A percentile compares a stretch with the other conserved stretches of the same genome.
Conservation (phyloP, 2,888 invertebrate genomes). For the Heliconius hortense region DNA sequence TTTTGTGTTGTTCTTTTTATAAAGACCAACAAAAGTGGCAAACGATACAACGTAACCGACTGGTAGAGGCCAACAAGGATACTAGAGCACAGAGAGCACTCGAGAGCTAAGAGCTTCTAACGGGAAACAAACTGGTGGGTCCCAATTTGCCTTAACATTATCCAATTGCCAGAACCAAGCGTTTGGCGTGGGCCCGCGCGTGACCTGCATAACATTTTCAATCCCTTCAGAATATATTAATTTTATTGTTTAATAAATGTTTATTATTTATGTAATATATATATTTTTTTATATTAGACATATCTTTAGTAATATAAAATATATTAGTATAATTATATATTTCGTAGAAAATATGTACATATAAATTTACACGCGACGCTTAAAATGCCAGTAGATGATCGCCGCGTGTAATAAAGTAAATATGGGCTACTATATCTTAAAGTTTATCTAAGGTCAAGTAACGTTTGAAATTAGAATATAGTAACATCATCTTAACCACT, state of each 20-base stretch:
- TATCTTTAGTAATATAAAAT: neutral
- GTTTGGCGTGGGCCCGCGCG: conserved; percentile 80
- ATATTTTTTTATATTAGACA: neutral
- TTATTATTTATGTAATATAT: neutral
- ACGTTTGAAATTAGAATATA: conserved; percentile 66
- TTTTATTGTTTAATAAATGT: conserved; percentile 28
- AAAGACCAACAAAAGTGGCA: conserved; percentile 34
- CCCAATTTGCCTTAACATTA: conserved; percentile 76
- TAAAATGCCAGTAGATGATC: conserved; percentile 53
- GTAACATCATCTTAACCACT: conserved; percentile 52
- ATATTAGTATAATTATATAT: conserved; percentile 5
- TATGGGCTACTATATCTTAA: conserved; percentile 55
- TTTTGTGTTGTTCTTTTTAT: neutral
- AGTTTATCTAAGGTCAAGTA: conserved; percentile 74
- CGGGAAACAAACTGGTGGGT: conserved; percentile 73
- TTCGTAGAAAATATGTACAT: conserved; percentile 26
- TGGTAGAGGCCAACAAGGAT: conserved; percentile 66
- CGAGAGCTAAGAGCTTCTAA: conserved; percentile 57
- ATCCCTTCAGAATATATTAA: conserved; percentile 41
- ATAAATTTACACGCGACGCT: conserved; percentile 45
- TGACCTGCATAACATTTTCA: conserved; percentile 67
- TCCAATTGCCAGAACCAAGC: conserved; percentile 76
- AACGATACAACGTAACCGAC: conserved; percentile 46
- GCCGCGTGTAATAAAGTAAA: conserved; percentile 61
- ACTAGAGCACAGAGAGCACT: conserved; percentile 64